Evolutionary conservation across 2,113 vertebrate species (phyloP).

Genomic region (Chamaetylas fuelleborni): DNA sequence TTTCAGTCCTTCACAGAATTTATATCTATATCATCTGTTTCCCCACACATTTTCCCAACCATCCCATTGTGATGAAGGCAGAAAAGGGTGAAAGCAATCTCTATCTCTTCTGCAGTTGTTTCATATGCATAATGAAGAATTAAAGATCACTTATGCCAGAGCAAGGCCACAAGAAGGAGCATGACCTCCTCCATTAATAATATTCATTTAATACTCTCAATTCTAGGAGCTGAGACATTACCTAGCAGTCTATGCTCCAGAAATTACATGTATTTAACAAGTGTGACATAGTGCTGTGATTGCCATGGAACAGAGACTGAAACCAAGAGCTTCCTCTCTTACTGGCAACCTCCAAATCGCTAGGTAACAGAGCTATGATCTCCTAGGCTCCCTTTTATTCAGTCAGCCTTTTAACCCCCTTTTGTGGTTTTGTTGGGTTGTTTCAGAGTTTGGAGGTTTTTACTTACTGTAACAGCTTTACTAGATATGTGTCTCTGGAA

Average conservation of each 20-base stretch:
- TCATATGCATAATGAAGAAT: background rate
- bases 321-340: background rate
- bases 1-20: background rate
- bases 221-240: background rate
- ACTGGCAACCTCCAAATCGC: background rate
- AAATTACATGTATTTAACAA: background rate
- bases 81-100: background rate
- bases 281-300: background rate
- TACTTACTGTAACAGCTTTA: background rate
- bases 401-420: background rate
- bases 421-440: background rate
- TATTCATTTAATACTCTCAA: background rate
- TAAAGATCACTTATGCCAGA: background rate
- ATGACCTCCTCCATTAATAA: background rate
- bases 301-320: background rate
- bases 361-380: background rate
- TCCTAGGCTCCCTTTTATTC: background rate
- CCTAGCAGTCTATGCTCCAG: background rate
- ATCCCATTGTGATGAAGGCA: background rate
- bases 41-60: background rate
- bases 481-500: background rate
- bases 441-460: background rate
- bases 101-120: background rate
- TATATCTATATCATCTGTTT: background rate
- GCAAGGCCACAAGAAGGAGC: background rate